Conservation (phyloP, 2,888 invertebrate species). For the Ophion ellenae region DNA sequence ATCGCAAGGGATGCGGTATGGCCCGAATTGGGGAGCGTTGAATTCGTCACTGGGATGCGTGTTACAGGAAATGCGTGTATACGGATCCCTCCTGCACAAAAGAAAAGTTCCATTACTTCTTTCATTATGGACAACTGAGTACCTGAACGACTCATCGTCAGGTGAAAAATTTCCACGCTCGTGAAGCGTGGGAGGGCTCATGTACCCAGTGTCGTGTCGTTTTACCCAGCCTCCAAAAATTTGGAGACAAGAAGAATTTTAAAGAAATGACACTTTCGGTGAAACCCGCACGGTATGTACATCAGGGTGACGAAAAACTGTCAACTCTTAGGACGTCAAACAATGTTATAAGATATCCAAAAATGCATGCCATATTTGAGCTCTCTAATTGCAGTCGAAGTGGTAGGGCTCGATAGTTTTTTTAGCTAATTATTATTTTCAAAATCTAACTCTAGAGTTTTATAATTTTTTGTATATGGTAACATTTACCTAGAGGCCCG, state of each 20-base stretch:
- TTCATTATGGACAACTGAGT: conserved; percentile 28
- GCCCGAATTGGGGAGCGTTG: conserved; percentile 27
- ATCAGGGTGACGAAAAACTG: no score
- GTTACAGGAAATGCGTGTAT: conserved; percentile 20
- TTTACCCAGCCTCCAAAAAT: background rate
- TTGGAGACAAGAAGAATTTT: background rate
- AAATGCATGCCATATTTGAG: no score
- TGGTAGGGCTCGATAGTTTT: no score
- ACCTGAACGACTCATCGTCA: conserved; percentile 70
- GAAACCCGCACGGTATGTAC: no score
- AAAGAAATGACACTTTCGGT: no score
- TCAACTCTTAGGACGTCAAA: no score
- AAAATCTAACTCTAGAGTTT: no score
- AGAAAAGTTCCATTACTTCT: conserved; percentile 7
- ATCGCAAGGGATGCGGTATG: background rate
- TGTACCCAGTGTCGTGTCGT: background rate
- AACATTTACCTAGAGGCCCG: no score
- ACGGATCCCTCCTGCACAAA: conserved; percentile 36
- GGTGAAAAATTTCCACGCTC: conserved; percentile 78
- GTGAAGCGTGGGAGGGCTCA: background rate
- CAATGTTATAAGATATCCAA: no score
- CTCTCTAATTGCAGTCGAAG: no score
- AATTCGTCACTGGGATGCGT: conserved; percentile 36
- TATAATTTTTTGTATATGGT: no score
- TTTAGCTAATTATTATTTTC: no score